Evolutionary conservation across 2,797 vertebrate genomes (phyloP).

Genomic region (Rhynchotus rufescens): DNA sequence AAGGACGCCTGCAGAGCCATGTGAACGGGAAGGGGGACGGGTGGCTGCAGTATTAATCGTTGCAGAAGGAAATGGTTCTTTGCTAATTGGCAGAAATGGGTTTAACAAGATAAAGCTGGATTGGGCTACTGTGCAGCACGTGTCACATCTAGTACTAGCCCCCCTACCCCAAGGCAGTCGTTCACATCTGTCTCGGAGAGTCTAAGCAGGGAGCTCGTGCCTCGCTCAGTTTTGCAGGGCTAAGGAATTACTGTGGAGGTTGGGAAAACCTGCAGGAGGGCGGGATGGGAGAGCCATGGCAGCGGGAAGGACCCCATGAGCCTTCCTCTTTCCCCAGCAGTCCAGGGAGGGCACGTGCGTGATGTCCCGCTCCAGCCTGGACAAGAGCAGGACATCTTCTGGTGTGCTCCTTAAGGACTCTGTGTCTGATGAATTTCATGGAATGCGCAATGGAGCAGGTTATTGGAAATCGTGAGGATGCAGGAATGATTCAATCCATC

Average conservation of each 20-base stretch:
- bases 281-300: too few species aligned
- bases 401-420: neutral
- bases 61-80: conserved; percentile 15
- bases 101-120: neutral
- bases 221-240: neutral
- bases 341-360: fast-evolving
- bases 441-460: neutral
- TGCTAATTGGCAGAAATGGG: neutral
- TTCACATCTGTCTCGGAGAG: neutral
- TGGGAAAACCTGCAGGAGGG: neutral
- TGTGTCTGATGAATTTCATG: neutral
- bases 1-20: neutral
- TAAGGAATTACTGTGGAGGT: neutral
- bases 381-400: neutral
- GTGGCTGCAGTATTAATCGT: neutral
- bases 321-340: neutral
- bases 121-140: neutral
- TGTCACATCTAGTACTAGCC: neutral
- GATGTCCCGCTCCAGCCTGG: fast-evolving
- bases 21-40: neutral
- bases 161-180: neutral
- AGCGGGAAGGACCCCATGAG: neutral
- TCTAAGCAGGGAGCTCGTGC: neutral
- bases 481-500: fast-evolving
- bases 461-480: neutral